phyloP scores from a whole-genome alignment of 2,113 vertebrate species.

The Sialia sialis region DNA sequence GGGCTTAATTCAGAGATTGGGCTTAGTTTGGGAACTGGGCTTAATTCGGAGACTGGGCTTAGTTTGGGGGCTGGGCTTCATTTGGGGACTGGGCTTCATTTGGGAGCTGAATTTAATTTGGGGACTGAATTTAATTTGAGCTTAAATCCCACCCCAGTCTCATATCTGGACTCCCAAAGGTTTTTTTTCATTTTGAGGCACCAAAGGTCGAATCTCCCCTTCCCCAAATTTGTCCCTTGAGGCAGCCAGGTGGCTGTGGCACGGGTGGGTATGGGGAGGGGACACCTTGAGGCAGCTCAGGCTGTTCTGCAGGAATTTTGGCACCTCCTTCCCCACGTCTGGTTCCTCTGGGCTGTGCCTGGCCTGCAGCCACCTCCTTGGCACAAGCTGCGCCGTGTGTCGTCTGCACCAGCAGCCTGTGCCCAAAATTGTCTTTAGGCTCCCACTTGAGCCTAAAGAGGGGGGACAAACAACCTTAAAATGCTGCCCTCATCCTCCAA shows the following conservation, averaged over 20 bases:
- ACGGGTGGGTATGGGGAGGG: background rate
- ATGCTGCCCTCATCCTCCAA: background rate
- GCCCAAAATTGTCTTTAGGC: background rate
- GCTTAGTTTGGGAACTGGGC: too few species aligned
- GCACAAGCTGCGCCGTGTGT: background rate
- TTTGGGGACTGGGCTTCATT: too few species aligned
- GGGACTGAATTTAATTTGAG: too few species aligned
- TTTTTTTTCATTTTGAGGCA: background rate
- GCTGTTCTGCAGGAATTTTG: background rate
- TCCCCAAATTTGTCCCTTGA: background rate
- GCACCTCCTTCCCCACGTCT: background rate
- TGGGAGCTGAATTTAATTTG: too few species aligned
- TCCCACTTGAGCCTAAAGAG: background rate
- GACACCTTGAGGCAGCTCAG: background rate
- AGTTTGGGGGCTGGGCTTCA: too few species aligned
- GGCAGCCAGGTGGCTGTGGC: background rate
- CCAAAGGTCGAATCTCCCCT: background rate
- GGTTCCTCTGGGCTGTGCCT: constrained; percentile 22
- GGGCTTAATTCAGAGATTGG: too few species aligned
- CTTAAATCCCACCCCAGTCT: background rate
- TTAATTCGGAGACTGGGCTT: too few species aligned
- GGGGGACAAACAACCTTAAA: background rate
- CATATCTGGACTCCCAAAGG: rapidly evolving
- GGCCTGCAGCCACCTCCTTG: constrained; percentile 25
- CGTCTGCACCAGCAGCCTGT: background rate